phyloP scores from a whole-genome alignment of 2,888 invertebrate species.

The Pachycephus smyrnensis region DNA sequence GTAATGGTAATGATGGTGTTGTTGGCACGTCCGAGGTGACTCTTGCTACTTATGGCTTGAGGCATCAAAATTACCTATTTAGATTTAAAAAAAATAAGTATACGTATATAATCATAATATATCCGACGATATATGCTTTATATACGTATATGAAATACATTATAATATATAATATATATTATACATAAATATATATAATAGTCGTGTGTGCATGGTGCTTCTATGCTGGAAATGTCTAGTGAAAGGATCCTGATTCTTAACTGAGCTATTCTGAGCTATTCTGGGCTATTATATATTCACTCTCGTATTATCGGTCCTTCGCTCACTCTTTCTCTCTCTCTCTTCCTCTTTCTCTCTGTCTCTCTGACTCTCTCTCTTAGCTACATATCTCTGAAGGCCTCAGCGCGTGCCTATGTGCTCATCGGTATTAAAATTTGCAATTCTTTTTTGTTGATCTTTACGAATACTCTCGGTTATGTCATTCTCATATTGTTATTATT shows the following conservation, averaged over 20 bases:
- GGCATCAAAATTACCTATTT: constrained; percentile 50
- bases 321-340: constrained; percentile 26
- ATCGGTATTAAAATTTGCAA: constrained; percentile 12
- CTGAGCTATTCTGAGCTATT: constrained; percentile 47
- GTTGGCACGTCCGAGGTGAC: constrained; percentile 56
- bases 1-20: constrained; percentile 57
- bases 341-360: constrained; percentile 23
- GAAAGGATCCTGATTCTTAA: constrained; percentile 24
- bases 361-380: constrained; percentile 31
- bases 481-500: not conserved
- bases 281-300: constrained; percentile 39
- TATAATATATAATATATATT: constrained; percentile 5
- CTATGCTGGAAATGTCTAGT: constrained; percentile 57
- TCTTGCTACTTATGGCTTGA: constrained; percentile 51
- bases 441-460: not conserved
- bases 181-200: constrained; percentile 23
- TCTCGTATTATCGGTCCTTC: constrained; percentile 20
- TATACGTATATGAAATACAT: constrained; percentile 27
- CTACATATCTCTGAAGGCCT: constrained; percentile 18
- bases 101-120: constrained; percentile 29
- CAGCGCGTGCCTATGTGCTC: constrained; percentile 18
- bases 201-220: constrained; percentile 61
- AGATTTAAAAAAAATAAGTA: constrained; percentile 31
- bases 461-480: not conserved
- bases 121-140: constrained; percentile 32